Base-by-base conservation (phyloP, 2,888 invertebrate genomes). In the Gasteruption jaculator region DNA sequence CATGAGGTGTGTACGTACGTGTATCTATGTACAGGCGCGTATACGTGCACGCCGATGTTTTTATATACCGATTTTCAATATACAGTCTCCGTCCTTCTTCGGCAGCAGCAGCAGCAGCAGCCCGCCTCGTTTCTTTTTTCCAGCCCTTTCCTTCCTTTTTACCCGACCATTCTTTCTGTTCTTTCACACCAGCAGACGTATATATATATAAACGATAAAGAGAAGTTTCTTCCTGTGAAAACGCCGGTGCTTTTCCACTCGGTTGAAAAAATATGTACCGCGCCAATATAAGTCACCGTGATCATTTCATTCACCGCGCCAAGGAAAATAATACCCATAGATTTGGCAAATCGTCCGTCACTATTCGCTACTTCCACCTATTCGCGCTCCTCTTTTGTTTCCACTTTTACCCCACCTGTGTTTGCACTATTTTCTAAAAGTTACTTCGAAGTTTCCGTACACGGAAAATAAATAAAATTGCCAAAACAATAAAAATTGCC, bases 61-160 rank as follows among this genome's bases (percentile, higher is more conserved):
- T n/a, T n/a, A n/a, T n/a, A n/a, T 41, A 52, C 50, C 50, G 48
- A 50, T 50, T 53, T 54, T 46, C 49, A 42, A 53, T 54, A 54
- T 45, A 48, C 5, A 19, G 11, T 7, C 12, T 15, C 12, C 7
- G 12, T 24, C 11, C 1, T 8, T 8, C 14, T 15, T 18, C 12
- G 8, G n/a, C n/a, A n/a, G n/a, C n/a, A n/a, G n/a, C n/a, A n/a
- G 18, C 30, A 5, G 7, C 27, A 27, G 6, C 30, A 12, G 6
- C 14, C 4, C 33, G 38, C 30, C 20, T 43, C 41, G 27, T 30
- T 43, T 31, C 38, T 45, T 50, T 46, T 32, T 44, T 46, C 41
- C 37, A 14, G 5, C 18, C 29, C 41, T 33, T 29, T 10, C 15
- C 7, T 16, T 22, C 10, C 15, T 6, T 34, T 12, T 20, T 12